Evolutionary conservation across 2,797 vertebrate genomes (phyloP).

Genomic region (Leontopithecus rosalia): DNA sequence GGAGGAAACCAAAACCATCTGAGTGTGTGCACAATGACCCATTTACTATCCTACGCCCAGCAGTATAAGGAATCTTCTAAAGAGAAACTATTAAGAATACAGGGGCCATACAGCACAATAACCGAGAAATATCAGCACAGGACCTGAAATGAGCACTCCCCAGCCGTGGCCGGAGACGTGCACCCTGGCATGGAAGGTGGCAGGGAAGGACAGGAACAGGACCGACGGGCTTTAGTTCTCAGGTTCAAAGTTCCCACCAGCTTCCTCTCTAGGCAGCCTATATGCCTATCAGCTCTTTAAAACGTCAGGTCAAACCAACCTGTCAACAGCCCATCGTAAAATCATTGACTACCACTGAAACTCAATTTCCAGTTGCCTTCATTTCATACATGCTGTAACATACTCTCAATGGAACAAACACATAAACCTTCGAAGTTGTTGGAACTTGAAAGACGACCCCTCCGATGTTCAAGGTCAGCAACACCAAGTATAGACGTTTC

Average conservation of each 20-base stretch:
- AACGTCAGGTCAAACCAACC: neutral
- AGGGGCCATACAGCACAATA: fast-evolving
- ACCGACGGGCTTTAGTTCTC: fast-evolving
- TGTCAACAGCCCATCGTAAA: neutral
- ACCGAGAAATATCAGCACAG: fast-evolving
- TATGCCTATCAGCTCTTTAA: neutral
- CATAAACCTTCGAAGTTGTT: neutral
- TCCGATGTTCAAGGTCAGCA: neutral
- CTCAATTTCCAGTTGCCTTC: neutral
- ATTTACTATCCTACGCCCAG: neutral
- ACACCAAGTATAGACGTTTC: fast-evolving
- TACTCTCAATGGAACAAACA: neutral
- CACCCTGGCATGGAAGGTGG: fast-evolving
- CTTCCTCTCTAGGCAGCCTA: neutral
- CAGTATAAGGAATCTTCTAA: neutral
- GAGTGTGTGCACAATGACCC: fast-evolving
- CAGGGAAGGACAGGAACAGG: neutral
- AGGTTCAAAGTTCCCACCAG: too few relatives aligned
- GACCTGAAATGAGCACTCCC: fast-evolving
- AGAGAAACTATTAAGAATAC: neutral
- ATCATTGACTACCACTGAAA: neutral
- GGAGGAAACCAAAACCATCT: neutral
- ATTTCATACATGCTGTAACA: neutral
- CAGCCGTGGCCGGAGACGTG: fast-evolving
- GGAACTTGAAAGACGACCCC: neutral